phyloP scores from a whole-genome alignment of 2,888 invertebrate species.

The Megaustenia siamemsis region DNA sequence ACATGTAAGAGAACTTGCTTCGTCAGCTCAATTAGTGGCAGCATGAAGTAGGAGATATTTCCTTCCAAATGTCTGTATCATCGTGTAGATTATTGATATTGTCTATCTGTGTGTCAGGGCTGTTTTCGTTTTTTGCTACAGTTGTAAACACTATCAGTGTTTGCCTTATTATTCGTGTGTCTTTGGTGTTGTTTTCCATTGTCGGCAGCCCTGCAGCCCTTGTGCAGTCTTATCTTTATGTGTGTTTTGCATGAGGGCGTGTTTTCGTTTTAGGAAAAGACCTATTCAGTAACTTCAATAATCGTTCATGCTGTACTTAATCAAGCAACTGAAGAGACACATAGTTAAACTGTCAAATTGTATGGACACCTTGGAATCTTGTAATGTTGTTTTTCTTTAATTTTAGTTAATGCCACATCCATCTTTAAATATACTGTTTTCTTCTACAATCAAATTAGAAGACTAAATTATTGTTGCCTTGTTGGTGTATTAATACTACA shows the following conservation, averaged over 20 bases:
- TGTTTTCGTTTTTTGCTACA: background rate
- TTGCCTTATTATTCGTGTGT: background rate
- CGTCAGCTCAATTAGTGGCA: too few relatives aligned
- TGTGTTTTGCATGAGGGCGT: background rate
- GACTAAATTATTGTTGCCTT: too few relatives aligned
- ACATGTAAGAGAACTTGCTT: too few relatives aligned
- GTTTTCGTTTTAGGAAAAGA: background rate
- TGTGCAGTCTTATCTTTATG: background rate
- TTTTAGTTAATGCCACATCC: too few relatives aligned
- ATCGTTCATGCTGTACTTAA: background rate
- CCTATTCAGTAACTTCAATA: background rate
- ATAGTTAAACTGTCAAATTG: conserved; percentile 30
- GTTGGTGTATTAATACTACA: too few relatives aligned
- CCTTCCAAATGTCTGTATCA: background rate
- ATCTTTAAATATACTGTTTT: too few relatives aligned
- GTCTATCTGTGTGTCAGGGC: background rate
- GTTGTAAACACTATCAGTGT: background rate
- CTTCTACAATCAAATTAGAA: too few relatives aligned
- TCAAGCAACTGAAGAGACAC: background rate
- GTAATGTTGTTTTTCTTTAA: too few relatives aligned
- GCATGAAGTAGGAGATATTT: background rate
- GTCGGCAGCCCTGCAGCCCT: background rate
- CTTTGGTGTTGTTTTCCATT: background rate
- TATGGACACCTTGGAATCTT: background rate
- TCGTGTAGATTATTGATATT: background rate